Percentiles rank a stretch among this genome's conserved stretches.
Conservation (phyloP, 2,113 vertebrate species). For the Calyptommatus sinebrachiatus region DNA sequence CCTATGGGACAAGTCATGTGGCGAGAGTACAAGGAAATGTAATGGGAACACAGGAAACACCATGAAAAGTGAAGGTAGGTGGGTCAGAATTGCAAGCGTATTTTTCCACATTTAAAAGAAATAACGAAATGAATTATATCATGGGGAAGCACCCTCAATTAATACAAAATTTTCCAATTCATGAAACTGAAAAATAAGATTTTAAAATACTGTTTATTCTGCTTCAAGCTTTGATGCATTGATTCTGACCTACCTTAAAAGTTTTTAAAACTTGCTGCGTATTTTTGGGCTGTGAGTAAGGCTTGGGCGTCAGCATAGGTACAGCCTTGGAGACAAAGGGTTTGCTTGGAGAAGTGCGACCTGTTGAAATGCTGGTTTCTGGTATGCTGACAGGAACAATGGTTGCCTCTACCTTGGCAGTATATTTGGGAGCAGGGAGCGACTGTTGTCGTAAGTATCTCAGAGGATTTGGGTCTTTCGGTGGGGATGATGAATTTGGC, state of each 20-base stretch:
- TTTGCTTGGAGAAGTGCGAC: conserved; percentile 75
- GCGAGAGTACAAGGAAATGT: too few relatives aligned
- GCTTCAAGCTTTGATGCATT: not conserved
- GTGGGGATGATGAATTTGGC: conserved; percentile 74
- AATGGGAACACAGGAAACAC: too few relatives aligned
- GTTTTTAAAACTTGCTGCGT: conserved; percentile 75
- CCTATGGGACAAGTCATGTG: too few relatives aligned
- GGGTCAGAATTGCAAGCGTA: too few relatives aligned
- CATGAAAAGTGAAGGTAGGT: too few relatives aligned
- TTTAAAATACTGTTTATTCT: not conserved
- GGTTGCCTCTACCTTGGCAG: conserved; percentile 87
- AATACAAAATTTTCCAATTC: not conserved
- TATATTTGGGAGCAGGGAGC: conserved; percentile 88
- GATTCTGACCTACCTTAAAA: conserved; percentile 79
- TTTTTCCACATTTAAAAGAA: too few relatives aligned
- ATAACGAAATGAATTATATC: too few relatives aligned
- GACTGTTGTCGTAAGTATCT: conserved; percentile 91
- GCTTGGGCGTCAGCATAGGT: conserved; percentile 87
- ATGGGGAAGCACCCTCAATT: not conserved
- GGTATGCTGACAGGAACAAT: conserved; percentile 71
- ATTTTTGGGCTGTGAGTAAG: conserved; percentile 81
- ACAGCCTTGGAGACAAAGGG: conserved; percentile 77
- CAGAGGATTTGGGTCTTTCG: conserved; percentile 78
- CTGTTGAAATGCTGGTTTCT: conserved; percentile 60
- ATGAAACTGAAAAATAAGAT: not conserved